Evolutionary conservation across 2,888 invertebrate genomes (phyloP), one percentile per base, ranked within the genome.

Genomic region (Alviniconcha strummeri): DNA sequence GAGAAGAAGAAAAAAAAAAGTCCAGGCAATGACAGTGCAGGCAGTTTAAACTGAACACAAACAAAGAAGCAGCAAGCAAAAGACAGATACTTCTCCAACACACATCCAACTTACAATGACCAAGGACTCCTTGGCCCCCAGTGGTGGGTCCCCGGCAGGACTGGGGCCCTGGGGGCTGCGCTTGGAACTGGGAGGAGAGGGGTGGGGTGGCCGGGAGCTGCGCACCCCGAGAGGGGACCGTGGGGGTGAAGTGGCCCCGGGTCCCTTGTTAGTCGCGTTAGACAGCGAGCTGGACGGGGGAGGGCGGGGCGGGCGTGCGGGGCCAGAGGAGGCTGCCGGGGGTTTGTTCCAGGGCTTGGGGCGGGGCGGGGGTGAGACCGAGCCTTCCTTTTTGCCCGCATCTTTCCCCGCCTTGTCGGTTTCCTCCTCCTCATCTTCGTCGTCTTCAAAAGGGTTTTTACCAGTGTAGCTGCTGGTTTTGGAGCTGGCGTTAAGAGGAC

Each of bases 391-490:
- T 36, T 86, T 9, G 72, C 52, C 54, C 78, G 79, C 17, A 36
- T 17, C 54, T 56, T 19, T 82, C 80, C 55, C 57, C n/a, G 83
- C 86, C 9, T 79, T 60, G 72, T 60, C 83, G 9, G 83, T 82
- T 13, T 86, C 83, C 54, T 88, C 86, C n/a, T 87, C 87, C 13
- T 87, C 88, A 52, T 86, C 87, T 60, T 64, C 67, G 67, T 80
- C 71, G 67, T 80, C 71, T 55, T 74, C 81, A 54, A 82, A 82
- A 13, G 82, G 82, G 54, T 82, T 82, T 52, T 67, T 77, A n/a
- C 36, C 77, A 8, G 77, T n/a, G 54, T 69, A 55, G 7, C 17
- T n/a, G 11, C n/a, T 60, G 1, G 8, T 17, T 15, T 36, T 54
- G 64, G 11, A 4, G 67, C 76, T 19, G 57, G 13, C 8, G 15